Evolutionary conservation across 2,113 vertebrate genomes (phyloP), one percentile per base, ranked within the genome.

Genomic region (Antennarius striatus): DNA sequence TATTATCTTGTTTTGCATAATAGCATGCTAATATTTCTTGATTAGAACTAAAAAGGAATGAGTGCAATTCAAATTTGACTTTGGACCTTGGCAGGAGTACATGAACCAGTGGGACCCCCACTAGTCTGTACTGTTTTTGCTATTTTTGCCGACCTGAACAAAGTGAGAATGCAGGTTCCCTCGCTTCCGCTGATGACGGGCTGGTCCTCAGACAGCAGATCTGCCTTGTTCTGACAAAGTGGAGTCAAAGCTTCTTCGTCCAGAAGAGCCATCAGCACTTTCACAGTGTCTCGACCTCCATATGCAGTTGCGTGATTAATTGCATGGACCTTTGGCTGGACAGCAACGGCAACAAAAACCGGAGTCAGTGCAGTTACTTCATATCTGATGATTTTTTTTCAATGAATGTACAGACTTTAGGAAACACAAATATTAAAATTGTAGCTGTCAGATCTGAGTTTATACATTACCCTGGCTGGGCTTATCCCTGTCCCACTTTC

Each of bases 231-330:
- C 64, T 65, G 82, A 60, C 88, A 92, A 3, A 93, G 95, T 51
- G 73, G 85, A 39, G 17, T 68, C 30, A 93, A 65, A 48, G 96
- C 95, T 64, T 95, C 95, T 79, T 98, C 93, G 55, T 99, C 98
- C 87, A 99, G 90, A 72, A 99, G 89, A 16, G 87, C 66, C 14
- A 95, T 70, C 36, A 99, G 89, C 17, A 91, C 75, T 77, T 98
- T 99, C 56, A 99, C 80, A 0, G 94, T 95, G 64, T 96, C 94
- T 83, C 96, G 93, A 43, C 96, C 97, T 59, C 94, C 93, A 14
- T 93, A 95, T 0, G 91, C 95, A 6, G 96, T 98, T 59, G 89
- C 93, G 17, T 95, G 98, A 86, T 99, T 99, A 83, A 99, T 94
- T 2, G 93, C 84, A 73, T 96, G 84, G 0, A 92, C 86, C 90